These are phyloP conservation scores for Drosophila ercepeae DNA, from an alignment of 1,140 invertebrate genomes.

Conservation along the genomic window DNA sequence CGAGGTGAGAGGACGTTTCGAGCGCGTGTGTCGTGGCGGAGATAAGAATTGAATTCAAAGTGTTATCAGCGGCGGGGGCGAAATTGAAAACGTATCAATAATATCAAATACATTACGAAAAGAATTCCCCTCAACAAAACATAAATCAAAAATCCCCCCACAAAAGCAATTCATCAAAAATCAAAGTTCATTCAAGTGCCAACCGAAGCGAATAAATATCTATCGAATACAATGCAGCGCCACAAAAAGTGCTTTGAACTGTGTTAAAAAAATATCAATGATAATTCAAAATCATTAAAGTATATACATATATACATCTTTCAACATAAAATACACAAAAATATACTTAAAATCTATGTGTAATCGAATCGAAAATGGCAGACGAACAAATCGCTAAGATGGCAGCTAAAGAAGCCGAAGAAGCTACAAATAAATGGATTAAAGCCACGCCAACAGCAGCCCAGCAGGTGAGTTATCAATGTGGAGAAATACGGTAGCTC, in stretches of 20 bases:
- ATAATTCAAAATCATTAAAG: constrained; percentile 5
- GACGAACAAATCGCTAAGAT: constrained; percentile 6
- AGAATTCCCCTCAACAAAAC: background rate
- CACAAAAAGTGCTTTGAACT: constrained; percentile 42
- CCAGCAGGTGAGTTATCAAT: constrained; percentile 67
- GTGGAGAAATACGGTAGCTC: constrained; percentile 28
- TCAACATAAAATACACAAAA: background rate
- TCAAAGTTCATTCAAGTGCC: constrained; percentile 28
- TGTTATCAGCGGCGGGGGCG: constrained; percentile 21
- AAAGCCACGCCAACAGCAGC: constrained; percentile 44
- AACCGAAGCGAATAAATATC: constrained; percentile 7
- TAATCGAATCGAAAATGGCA: constrained; percentile 52
- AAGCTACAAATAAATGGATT: constrained; percentile 74
- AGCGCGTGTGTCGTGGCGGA: constrained; percentile 56
- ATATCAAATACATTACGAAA: constrained; percentile 19
- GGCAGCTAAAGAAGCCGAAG: constrained; percentile 37
- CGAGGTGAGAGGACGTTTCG: constrained; percentile 55
- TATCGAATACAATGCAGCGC: constrained; percentile 40
- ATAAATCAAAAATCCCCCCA: background rate
- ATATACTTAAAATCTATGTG: constrained; percentile 27
- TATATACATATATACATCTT: constrained; percentile 5
- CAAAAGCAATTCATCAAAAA: constrained; percentile 18
- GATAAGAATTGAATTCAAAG: constrained; percentile 28
- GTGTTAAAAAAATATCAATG: constrained; percentile 32
- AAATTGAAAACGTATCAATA: constrained; percentile 19